phyloP scores from a whole-genome alignment of 2,888 invertebrate species.

The Ophion ellenae region DNA sequence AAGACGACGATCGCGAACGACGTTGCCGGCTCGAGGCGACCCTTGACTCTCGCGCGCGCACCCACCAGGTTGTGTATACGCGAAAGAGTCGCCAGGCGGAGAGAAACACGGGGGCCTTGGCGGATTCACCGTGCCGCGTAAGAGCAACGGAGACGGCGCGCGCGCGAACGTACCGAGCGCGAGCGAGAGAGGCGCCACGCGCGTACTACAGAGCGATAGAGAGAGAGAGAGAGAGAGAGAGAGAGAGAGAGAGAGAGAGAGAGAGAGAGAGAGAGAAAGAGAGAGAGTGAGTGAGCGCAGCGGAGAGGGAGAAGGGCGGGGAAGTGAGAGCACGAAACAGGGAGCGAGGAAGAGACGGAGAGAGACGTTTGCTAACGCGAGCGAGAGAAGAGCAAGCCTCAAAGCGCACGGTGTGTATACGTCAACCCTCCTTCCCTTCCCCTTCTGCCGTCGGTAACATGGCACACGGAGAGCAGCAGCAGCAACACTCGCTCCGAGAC shows the following conservation, averaged over 20 bases:
- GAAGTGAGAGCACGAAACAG: not conserved
- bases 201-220: constrained; percentile 25
- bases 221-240: constrained; percentile 74
- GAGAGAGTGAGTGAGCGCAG: constrained; percentile 71
- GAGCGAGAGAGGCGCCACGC: constrained; percentile 53
- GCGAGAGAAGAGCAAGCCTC: constrained; percentile 18
- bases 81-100: constrained; percentile 66
- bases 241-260: constrained; percentile 65
- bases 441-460: constrained; percentile 60
- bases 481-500: constrained; percentile 56
- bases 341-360: constrained; percentile 70
- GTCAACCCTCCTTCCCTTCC: constrained; percentile 37
- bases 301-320: constrained; percentile 38
- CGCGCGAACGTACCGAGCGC: constrained; percentile 65
- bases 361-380: constrained; percentile 21
- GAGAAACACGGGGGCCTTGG: constrained; percentile 63
- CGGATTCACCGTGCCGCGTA: constrained; percentile 67
- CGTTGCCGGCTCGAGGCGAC: constrained; percentile 67
- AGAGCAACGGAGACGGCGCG: constrained; percentile 72
- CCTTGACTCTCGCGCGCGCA: constrained; percentile 66
- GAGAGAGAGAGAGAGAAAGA: constrained; percentile 66
- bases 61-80: constrained; percentile 63
- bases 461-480: constrained; percentile 65
- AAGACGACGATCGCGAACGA: constrained; percentile 65
- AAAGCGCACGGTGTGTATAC: constrained; percentile 55